Percentiles rank a stretch among this genome's conserved stretches.
Evolutionary conservation across 2,797 vertebrate species (phyloP).

Genomic region (Ispidina picta): DNA sequence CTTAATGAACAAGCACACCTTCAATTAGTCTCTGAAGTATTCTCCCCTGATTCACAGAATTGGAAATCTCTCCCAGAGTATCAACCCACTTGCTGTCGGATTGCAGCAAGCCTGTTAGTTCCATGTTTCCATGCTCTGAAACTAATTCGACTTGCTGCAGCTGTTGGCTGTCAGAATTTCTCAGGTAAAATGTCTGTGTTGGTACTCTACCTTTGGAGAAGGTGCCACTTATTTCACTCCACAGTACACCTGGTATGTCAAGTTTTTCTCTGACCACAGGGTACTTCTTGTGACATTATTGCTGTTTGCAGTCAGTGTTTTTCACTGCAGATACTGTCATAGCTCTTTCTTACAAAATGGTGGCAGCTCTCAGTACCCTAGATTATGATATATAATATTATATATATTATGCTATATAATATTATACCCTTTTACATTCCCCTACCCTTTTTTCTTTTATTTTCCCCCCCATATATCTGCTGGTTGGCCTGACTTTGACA

Average conservation of each 20-base stretch:
- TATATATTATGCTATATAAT: no score
- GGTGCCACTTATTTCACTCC: neutral
- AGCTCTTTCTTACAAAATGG: neutral
- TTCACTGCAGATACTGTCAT: neutral
- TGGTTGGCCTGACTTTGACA: neutral
- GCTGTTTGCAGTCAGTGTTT: neutral
- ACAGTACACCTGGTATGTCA: neutral
- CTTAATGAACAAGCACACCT: slow-evolving; percentile 39
- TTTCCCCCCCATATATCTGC: neutral
- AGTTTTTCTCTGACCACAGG: neutral
- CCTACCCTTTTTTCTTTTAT: neutral
- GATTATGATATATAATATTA: no score
- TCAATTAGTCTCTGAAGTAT: slow-evolving; percentile 42
- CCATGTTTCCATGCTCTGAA: neutral
- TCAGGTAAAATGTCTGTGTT: neutral
- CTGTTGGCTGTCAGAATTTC: neutral
- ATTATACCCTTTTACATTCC: neutral
- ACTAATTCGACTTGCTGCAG: neutral
- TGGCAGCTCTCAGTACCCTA: neutral
- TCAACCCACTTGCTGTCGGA: slow-evolving; percentile 43
- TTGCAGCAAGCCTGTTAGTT: neutral
- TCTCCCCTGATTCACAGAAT: slow-evolving; percentile 24
- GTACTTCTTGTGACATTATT: neutral
- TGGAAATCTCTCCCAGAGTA: slow-evolving; percentile 43
- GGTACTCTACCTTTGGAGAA: neutral